Conservation (phyloP, 2,797 vertebrate genomes). For the Ara ararauna region DNA sequence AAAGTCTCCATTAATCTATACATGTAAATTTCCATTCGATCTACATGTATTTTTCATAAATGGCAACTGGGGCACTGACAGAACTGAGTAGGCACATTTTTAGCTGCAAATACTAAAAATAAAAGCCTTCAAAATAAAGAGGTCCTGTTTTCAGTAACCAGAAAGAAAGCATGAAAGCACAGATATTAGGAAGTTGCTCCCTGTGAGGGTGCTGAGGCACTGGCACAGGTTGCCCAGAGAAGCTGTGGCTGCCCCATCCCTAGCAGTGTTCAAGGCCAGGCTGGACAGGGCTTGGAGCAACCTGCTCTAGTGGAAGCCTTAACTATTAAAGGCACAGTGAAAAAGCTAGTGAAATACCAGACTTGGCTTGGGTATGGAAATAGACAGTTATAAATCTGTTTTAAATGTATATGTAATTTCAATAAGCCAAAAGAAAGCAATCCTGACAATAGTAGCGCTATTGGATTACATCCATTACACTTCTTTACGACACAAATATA, state of each 20-base stretch:
- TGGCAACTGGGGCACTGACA: not conserved
- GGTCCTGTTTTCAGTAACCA: constrained; percentile 3
- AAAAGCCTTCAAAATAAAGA: constrained; percentile 42
- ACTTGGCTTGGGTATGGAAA: not conserved
- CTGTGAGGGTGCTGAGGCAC: not conserved
- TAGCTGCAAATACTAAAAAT: constrained; percentile 20
- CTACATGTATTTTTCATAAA: not conserved
- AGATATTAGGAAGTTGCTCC: not conserved
- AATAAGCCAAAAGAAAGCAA: not conserved
- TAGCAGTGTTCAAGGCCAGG: not conserved
- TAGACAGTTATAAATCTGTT: constrained; percentile 41
- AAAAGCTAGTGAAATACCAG: constrained; percentile 10
- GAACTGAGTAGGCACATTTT: constrained; percentile 8
- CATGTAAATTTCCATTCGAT: not conserved
- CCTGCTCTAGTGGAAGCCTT: not conserved
- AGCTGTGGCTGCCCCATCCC: not conserved
- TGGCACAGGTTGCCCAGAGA: not conserved
- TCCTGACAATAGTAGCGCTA: not conserved
- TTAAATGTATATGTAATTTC: constrained; percentile 44
- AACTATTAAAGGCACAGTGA: constrained; percentile 36
- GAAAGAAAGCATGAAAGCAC: constrained; percentile 26
- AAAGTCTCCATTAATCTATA: not conserved
- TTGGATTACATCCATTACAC: not conserved
- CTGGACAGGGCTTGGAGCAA: not conserved
- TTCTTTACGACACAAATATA: constrained; percentile 13